Evolutionary conservation across 2,113 vertebrate species (phyloP).

Genomic region (Plestiodon gilberti): DNA sequence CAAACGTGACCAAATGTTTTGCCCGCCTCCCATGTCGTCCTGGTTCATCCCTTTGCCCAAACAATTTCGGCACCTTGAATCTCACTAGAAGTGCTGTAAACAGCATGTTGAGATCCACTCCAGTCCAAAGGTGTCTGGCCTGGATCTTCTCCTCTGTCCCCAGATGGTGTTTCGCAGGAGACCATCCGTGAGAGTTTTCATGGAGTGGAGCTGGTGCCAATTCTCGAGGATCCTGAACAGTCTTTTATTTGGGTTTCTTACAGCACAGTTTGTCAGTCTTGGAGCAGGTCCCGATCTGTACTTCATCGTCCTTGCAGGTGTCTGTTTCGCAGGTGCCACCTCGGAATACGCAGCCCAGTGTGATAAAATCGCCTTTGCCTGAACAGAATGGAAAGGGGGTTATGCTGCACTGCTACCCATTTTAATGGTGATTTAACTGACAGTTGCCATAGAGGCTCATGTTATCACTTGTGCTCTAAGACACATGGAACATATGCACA

Average conservation of each 20-base stretch:
- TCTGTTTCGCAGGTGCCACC: conserved; percentile 4
- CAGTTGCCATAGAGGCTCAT: no score
- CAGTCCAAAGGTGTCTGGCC: no score
- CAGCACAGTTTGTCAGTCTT: conserved; percentile 1
- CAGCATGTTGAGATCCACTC: no score
- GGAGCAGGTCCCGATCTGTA: conserved; percentile 17
- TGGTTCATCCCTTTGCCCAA: no score
- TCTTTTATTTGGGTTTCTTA: background rate
- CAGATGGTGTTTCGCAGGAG: background rate
- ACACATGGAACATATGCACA: no score
- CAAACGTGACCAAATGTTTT: no score
- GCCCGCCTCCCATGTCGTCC: no score
- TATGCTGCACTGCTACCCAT: background rate
- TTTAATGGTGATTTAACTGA: background rate
- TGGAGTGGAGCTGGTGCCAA: background rate
- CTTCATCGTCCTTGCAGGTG: background rate
- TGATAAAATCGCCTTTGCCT: conserved; percentile 16
- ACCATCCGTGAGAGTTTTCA: background rate
- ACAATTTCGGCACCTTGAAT: no score
- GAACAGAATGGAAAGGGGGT: background rate
- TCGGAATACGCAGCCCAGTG: conserved; percentile 20
- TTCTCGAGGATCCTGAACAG: background rate
- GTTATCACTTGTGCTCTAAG: no score
- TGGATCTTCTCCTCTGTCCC: no score
- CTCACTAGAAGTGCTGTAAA: no score